Base-by-base conservation (phyloP, 2,113 vertebrate species). In the Campylorhamphus procurvoides region DNA sequence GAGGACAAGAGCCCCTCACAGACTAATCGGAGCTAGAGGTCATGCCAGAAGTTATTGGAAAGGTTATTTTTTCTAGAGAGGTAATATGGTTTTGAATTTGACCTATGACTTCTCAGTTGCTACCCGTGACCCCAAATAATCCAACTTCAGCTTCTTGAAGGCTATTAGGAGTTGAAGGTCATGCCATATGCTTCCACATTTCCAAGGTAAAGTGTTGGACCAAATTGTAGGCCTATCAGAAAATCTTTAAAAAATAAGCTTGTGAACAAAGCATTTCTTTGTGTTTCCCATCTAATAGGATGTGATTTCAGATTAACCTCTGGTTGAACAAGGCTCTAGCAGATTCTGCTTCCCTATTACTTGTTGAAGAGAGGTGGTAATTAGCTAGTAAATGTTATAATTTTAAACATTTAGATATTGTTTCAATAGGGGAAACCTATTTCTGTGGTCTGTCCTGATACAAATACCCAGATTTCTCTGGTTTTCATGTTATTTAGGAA, bases 221-320 rank as follows among this genome's bases (percentile, higher is more conserved):
- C 69, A 94, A 95, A 97, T 95, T 91, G 84, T 39, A 94, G 84
- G 39, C 62, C 40, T 59, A 77, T 86, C 40, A 88, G 82, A 63
- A 97, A 95, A 92, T 85, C 92, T 89, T 87, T 81, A 79, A 66
- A 91, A 97, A 97, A 95, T 82, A 94, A 93, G n/a, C 58, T 72
- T 88, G 84, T 67, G 80, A 96, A 90, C 84, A 89, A 97, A 82
- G 31, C 29, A 64, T 31, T 56, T 77, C 71, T 96, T 94, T 82
- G 66, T 62, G 42, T 92, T 94, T 84, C 72, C 60, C 68, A 82
- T 29, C 44, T 63, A 81, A 80, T 53, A 87, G 68, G 42, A 69
- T 71, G 28, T 64, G 62, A 94, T 49, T 94, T 96, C 35, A 47
- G 72, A 90, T 58, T 71, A 89, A 60, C 18, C 15, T 56, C 49